Evolutionary conservation across 2,888 invertebrate genomes (phyloP).

Genomic region (Oscheius sp.): DNA sequence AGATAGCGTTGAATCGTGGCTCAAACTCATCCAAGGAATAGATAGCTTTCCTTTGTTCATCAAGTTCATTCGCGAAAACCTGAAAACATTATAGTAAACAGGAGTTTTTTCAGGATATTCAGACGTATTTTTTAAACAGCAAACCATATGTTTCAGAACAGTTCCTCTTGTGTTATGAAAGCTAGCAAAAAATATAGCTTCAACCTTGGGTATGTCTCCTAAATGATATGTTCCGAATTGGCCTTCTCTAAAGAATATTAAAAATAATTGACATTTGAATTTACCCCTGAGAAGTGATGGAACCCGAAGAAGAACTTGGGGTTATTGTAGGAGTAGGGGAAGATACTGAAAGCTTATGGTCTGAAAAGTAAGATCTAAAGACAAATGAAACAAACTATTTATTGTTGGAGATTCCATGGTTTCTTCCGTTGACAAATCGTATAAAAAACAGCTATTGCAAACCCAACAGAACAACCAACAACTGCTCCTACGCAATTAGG

Average conservation of each 20-base stretch:
- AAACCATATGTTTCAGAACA: conserved; percentile 59
- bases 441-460: not conserved
- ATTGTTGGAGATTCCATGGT: conserved; percentile 13
- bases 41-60: not conserved
- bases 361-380: not conserved
- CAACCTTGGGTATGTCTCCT: conserved; percentile 53
- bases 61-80: not conserved
- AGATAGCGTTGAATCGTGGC: conserved; percentile 49
- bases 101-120: not conserved
- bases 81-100: too few relatives aligned
- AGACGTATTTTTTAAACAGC: not conserved
- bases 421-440: not conserved
- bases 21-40: conserved; percentile 11
- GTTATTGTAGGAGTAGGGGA: conserved; percentile 18
- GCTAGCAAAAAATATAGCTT: conserved; percentile 64
- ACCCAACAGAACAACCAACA: conserved; percentile 36
- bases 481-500: conserved; percentile 45
- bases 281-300: not conserved
- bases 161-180: conserved; percentile 64
- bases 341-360: too few relatives aligned
- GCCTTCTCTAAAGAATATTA: conserved; percentile 2
- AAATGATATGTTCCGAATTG: conserved; percentile 46
- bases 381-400: not conserved
- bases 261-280: not conserved
- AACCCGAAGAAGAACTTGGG: conserved; percentile 9